Conservation (phyloP, 2,797 vertebrate species). For the Propithecus deckenii region DNA sequence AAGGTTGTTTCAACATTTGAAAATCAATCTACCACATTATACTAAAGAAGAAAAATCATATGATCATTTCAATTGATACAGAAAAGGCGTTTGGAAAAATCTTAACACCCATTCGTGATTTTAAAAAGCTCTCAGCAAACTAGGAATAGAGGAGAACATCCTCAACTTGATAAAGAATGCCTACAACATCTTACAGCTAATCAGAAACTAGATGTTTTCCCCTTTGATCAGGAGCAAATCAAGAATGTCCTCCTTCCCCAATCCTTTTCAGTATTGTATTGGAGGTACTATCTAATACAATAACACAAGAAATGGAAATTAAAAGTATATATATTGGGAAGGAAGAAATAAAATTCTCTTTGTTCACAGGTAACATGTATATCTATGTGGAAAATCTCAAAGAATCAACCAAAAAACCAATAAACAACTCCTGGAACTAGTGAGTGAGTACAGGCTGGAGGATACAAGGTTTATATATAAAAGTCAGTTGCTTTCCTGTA, state of each 20-base stretch:
- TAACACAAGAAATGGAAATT: neutral
- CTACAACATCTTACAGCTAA: neutral
- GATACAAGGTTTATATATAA: neutral
- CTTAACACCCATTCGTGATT: neutral
- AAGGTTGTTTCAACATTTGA: slow-evolving; percentile 7
- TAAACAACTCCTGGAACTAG: slow-evolving; percentile 20
- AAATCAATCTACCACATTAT: neutral
- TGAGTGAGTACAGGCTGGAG: slow-evolving; percentile 13
- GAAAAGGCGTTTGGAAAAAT: slow-evolving; percentile 14
- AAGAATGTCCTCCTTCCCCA: neutral
- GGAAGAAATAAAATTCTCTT: neutral
- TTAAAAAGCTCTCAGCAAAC: neutral
- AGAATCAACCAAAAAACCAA: neutral
- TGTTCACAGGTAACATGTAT: neutral
- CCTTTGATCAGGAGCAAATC: neutral
- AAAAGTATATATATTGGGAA: neutral
- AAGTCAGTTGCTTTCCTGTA: slow-evolving; percentile 5
- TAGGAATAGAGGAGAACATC: neutral
- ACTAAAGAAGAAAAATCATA: slow-evolving; percentile 19
- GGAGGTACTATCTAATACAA: neutral
- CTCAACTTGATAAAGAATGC: neutral
- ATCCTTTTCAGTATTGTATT: neutral
- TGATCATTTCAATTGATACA: neutral
- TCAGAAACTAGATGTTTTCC: neutral
- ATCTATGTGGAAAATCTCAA: neutral